Evolutionary conservation across 2,888 invertebrate species (phyloP).

Genomic region (Temnothorax rugatulus): DNA sequence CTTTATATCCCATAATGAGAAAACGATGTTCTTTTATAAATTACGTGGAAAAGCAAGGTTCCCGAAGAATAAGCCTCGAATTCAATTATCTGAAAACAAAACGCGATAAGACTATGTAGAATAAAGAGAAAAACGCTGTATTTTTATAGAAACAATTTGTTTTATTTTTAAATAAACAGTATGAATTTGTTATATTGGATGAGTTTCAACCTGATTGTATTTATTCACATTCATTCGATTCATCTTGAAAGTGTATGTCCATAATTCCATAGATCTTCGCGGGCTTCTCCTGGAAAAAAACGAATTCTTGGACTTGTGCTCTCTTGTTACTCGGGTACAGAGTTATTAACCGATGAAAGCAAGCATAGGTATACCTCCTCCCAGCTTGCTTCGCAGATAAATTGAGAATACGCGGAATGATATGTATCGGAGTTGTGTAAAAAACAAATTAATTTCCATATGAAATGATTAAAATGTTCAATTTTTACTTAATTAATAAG

Average conservation of each 20-base stretch:
- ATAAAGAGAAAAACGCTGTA: slow-evolving; percentile 33
- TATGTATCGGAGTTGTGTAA: not conserved
- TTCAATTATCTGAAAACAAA: slow-evolving; percentile 27
- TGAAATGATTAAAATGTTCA: slow-evolving; percentile 1
- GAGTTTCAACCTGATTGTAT: slow-evolving; percentile 38
- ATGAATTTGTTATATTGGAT: slow-evolving; percentile 26
- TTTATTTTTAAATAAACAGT: slow-evolving; percentile 46
- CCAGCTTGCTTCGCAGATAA: slow-evolving; percentile 80
- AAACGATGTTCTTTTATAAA: not conserved
- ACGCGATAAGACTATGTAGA: slow-evolving; percentile 1
- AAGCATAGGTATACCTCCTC: slow-evolving; percentile 86
- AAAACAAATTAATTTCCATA: not conserved
- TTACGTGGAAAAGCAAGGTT: not conserved
- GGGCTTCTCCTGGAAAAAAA: slow-evolving; percentile 55
- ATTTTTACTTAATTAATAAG: not conserved
- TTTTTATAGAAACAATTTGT: slow-evolving; percentile 28
- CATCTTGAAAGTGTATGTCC: slow-evolving; percentile 41
- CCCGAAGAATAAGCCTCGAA: slow-evolving; percentile 2
- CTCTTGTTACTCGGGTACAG: slow-evolving; percentile 19
- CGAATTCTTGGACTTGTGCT: slow-evolving; percentile 33
- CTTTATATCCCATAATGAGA: not conserved
- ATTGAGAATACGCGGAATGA: slow-evolving; percentile 21
- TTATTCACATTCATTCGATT: slow-evolving; percentile 28
- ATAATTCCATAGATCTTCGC: slow-evolving; percentile 44
- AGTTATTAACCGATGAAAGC: slow-evolving; percentile 80